phyloP scores from a whole-genome alignment of 1,140 invertebrate species.

The Meloidogyne chitwoodi region DNA sequence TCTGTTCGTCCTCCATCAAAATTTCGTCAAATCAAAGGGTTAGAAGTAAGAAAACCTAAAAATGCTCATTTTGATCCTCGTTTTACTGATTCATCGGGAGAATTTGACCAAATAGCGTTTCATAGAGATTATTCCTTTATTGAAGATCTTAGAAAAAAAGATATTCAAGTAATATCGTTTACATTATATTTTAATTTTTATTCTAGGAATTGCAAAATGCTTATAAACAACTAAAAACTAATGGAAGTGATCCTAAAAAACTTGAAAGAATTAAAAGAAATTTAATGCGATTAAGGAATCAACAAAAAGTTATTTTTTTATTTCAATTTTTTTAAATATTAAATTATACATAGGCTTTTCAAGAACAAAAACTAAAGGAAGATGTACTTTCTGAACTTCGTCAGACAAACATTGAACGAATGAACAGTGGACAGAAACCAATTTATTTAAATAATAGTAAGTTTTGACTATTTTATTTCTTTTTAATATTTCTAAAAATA shows the following conservation, averaged over 20 bases:
- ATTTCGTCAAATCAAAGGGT: constrained; percentile 10
- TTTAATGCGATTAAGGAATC: constrained; percentile 24
- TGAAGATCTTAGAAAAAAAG: constrained; percentile 18
- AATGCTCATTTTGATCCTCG: constrained; percentile 24
- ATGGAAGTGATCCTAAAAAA: constrained; percentile 7
- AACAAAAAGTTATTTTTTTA: constrained; percentile 1
- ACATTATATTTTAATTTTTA: constrained; percentile 4
- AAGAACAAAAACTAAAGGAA: constrained; percentile 7
- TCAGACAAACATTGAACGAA: constrained; percentile 23
- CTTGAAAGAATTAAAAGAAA: constrained; percentile 17
- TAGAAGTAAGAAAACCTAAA: constrained; percentile 7
- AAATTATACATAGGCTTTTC: neutral
- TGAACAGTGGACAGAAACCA: constrained; percentile 26
- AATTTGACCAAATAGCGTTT: constrained; percentile 25
- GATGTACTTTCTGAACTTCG: constrained; percentile 18
- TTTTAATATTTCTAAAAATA: neutral
- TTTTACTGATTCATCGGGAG: constrained; percentile 16
- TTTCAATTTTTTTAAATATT: neutral
- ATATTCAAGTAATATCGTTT: constrained; percentile 20
- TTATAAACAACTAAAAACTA: neutral
- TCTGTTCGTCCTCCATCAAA: constrained; percentile 20
- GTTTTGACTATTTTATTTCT: neutral
- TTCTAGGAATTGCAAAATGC: constrained; percentile 26
- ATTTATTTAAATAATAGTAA: constrained; percentile 27
- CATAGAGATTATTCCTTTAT: constrained; percentile 28